Evolutionary conservation across 2,888 invertebrate genomes (phyloP), one percentile per base, ranked within the genome.

Genomic region (Rhodophaea formosa): DNA sequence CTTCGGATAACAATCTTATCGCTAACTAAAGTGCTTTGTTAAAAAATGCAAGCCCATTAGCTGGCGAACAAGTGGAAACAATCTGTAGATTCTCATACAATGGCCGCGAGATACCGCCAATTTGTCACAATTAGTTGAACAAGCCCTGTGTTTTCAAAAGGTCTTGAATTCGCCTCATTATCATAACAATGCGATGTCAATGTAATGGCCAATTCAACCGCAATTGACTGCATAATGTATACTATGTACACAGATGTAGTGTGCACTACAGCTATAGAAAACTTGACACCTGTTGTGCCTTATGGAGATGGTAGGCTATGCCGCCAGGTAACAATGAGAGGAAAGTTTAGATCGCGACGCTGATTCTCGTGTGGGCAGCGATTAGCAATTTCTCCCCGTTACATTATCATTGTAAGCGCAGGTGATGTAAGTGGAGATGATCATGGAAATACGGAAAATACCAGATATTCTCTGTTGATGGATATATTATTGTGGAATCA

Each of bases 81-180:
- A 68, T 65, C 67, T 62, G 62, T 59, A 60, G 70, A 68, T 70
- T 68, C 62, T n/a, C 58, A 59, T 59, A 77, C 74, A 77, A 75
- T 74, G 63, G 65, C 60, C 61, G 61, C 64, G 62, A 71, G 71
- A 71, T 71, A 66, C 60, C 60, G 61, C 64, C 67, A 69, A 77
- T 78, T 77, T 80, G 77, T 77, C 78, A 74, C 73, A 72, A 74
- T 79, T 71, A 67, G 57, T 63, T 49, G 32, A 58, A 54, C 57
- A 51, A 60, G 62, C 66, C 62, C 57, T 53, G 44, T 49, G 61
- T 59, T 62, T 61, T n/a, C 54, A 58, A 62, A 64, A 59, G 66
- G 56, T 60, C 51, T 35, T 29, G 56, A 46, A 57, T 63, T 61
- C 63, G 59, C 66, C 65, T 71, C 63, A 76, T 75, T 77, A 71